Conservation (phyloP, 2,888 invertebrate species). For the Siphonodentalium dalli region DNA sequence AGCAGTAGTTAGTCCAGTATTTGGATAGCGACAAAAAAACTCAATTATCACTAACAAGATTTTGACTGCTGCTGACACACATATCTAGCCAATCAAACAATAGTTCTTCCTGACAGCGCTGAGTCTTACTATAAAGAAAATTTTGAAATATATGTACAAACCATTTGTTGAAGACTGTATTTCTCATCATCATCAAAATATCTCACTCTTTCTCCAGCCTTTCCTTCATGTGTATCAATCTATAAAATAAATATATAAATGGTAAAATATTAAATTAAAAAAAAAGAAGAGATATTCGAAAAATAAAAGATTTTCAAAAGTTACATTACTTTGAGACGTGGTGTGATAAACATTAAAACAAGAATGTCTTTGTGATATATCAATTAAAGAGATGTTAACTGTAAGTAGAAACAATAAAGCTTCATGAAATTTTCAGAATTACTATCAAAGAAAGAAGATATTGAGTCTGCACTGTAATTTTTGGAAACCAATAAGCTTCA, state of each 20-base stretch:
- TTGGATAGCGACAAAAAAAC: no score
- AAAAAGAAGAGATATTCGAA: no score
- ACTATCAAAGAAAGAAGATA: not conserved
- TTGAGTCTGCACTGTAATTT: not conserved
- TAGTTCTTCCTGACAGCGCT: not conserved
- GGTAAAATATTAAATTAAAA: no score
- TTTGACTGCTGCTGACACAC: no score
- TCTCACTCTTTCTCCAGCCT: conserved; percentile 75
- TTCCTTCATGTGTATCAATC: conserved; percentile 73
- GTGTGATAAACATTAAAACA: no score
- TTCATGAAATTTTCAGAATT: not conserved
- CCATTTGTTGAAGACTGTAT: conserved; percentile 83
- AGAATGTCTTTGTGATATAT: no score
- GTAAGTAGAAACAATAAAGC: no score
- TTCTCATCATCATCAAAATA: conserved; percentile 92
- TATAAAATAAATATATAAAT: conserved; percentile 23
- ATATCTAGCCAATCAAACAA: not conserved
- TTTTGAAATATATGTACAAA: conserved; percentile 37
- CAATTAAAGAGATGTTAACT: no score
- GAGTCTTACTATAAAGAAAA: not conserved
- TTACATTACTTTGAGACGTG: no score
- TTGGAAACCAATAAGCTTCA: not conserved
- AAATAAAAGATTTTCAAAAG: no score
- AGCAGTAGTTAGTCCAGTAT: no score
- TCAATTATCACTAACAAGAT: no score